Percentiles rank a stretch among this genome's conserved stretches.
Conservation (phyloP, 2,797 vertebrate species). For the Eulemur rubriventer region DNA sequence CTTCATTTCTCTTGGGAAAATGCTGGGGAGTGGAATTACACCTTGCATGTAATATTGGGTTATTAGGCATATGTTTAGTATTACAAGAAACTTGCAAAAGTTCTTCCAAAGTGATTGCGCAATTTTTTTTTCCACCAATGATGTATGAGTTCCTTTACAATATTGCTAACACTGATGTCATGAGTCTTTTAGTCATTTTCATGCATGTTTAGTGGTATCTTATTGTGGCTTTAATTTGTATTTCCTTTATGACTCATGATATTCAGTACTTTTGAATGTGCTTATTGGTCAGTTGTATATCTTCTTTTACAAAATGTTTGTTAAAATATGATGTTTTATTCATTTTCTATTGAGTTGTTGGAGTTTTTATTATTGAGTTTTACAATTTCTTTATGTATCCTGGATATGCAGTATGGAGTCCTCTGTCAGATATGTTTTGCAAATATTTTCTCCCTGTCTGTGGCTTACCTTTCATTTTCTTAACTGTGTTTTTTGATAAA, state of each 20-base stretch:
- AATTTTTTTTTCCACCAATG: not conserved
- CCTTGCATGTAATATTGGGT: not conserved
- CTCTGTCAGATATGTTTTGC: not conserved
- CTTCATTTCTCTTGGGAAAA: conserved; percentile 6
- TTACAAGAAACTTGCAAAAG: not conserved
- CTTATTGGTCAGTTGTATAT: not conserved
- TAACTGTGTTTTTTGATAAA: not conserved
- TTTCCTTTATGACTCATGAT: not conserved
- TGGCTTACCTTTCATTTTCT: not conserved
- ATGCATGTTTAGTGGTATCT: not conserved
- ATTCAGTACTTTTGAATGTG: not conserved
- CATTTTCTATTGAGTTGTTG: not conserved
- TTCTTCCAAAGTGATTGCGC: not conserved
- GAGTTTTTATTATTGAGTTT: not conserved
- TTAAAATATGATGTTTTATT: not conserved
- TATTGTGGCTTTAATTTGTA: conserved; percentile 4
- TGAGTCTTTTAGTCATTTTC: not conserved
- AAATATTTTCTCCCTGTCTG: not conserved
- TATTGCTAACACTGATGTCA: not conserved
- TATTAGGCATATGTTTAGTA: not conserved
- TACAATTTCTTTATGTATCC: not conserved
- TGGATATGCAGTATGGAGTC: not conserved
- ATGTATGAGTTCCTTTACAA: not conserved
- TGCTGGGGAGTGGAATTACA: not conserved
- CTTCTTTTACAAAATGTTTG: not conserved